These are phyloP conservation scores for Amphilophus citrinellus DNA, from an alignment of 2,113 vertebrate species.

Conservation along the genomic window DNA sequence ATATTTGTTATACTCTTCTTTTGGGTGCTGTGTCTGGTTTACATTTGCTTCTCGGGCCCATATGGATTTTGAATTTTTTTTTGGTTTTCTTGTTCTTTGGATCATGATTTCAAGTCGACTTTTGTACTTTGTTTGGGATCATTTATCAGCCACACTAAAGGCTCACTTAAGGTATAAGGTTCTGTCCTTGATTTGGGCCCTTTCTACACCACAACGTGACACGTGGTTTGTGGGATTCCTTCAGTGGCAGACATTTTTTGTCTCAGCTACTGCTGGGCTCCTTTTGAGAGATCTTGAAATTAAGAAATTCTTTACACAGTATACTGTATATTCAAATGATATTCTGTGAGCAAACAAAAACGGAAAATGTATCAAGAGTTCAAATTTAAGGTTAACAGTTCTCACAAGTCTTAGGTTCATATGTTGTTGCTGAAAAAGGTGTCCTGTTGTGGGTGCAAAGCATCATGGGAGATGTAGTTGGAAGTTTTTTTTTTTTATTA, in stretches of 20 bases:
- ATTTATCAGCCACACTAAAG: background rate
- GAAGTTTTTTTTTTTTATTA: background rate
- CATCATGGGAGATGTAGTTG: background rate
- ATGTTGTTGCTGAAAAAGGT: background rate
- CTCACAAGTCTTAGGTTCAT: background rate
- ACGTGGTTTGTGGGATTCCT: background rate
- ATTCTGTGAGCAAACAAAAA: too few species aligned
- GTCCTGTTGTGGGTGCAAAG: rapidly evolving
- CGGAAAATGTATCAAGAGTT: background rate
- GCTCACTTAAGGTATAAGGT: background rate
- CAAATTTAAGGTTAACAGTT: background rate
- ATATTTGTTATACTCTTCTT: too few species aligned
- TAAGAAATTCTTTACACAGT: too few species aligned
- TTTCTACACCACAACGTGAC: background rate
- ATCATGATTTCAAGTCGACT: background rate
- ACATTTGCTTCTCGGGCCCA: too few species aligned
- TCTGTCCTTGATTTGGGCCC: background rate
- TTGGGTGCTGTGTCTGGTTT: too few species aligned
- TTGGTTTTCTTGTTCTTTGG: background rate
- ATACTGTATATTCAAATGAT: too few species aligned
- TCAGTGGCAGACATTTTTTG: too few species aligned
- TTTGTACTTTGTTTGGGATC: background rate
- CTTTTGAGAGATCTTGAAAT: too few species aligned
- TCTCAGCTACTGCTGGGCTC: too few species aligned
- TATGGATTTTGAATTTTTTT: background rate